A percentile compares a stretch with the other conserved stretches of the same genome.
Conservation (phyloP, 2,797 vertebrate species). For the Cyclura pinguis region DNA sequence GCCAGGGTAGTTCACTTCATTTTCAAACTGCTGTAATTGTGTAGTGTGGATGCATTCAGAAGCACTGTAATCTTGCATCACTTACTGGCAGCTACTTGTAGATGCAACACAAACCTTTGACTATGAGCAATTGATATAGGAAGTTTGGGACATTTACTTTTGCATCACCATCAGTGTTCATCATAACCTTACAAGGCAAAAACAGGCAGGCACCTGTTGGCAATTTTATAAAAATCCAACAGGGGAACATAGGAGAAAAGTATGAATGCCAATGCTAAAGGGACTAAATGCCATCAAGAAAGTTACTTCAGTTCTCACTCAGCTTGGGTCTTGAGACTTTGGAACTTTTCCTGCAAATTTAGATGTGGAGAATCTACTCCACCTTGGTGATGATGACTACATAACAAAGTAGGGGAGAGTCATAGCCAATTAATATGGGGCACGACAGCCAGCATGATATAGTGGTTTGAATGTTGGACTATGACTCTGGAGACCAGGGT, state of each 20-base stretch:
- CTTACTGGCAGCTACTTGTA: not conserved
- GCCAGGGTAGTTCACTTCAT: too few relatives aligned
- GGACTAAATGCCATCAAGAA: not conserved
- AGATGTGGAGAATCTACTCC: too few relatives aligned
- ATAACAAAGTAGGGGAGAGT: too few relatives aligned
- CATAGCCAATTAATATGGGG: too few relatives aligned
- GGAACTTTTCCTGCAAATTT: too few relatives aligned
- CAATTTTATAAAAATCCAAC: too few relatives aligned
- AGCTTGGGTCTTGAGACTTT: not conserved
- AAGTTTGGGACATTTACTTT: not conserved
- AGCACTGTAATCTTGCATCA: not conserved
- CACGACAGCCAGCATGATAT: too few relatives aligned
- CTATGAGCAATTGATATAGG: not conserved
- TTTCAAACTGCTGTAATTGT: too few relatives aligned
- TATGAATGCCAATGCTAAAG: not conserved
- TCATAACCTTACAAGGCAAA: not conserved
- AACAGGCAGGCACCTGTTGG: not conserved
- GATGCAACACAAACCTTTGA: not conserved
- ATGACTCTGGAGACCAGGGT: too few relatives aligned
- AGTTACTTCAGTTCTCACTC: not conserved
- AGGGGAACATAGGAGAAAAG: too few relatives aligned
- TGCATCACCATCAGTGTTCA: not conserved
- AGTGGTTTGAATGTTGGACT: too few relatives aligned
- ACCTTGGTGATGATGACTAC: too few relatives aligned
- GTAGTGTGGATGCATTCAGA: not conserved